Evolutionary conservation across 2,888 invertebrate genomes (phyloP).

Genomic region (Exocentrus adspersus): DNA sequence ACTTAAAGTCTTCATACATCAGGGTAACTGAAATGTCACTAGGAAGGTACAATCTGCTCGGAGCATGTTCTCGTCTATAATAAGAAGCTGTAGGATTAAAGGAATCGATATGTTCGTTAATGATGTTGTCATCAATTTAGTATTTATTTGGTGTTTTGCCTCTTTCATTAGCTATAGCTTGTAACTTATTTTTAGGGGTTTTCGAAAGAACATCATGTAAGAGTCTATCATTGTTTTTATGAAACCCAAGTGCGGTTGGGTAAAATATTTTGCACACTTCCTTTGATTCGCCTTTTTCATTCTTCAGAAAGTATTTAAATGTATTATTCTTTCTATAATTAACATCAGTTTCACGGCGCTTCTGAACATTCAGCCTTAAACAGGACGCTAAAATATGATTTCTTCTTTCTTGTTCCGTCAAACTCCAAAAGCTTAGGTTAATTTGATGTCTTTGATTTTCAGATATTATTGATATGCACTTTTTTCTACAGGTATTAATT

Average conservation of each 20-base stretch:
- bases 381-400: conserved; percentile 8
- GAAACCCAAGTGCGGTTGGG: conserved; percentile 28
- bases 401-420: too few species aligned
- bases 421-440: conserved; percentile 6
- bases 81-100: conserved; percentile 31
- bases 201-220: conserved; percentile 25
- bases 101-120: conserved; percentile 23
- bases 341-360: too few species aligned
- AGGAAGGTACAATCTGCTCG: conserved; percentile 29
- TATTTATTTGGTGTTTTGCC: conserved; percentile 17
- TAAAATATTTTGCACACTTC: conserved; percentile 30
- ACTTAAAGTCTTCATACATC: conserved; percentile 33
- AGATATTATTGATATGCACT: conserved; percentile 14
- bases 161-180: conserved; percentile 16
- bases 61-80: conserved; percentile 16
- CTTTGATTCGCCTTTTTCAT: background rate
- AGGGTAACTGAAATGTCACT: conserved; percentile 17
- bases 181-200: conserved; percentile 19
- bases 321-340: too few species aligned
- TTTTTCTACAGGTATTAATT: conserved; percentile 4
- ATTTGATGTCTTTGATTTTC: conserved; percentile 12
- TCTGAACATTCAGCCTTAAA: too few species aligned
- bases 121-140: conserved; percentile 17
- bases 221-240: conserved; percentile 26
- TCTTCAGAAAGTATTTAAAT: background rate